Base-by-base conservation (phyloP, 2,888 invertebrate genomes). In the Nomada flava region DNA sequence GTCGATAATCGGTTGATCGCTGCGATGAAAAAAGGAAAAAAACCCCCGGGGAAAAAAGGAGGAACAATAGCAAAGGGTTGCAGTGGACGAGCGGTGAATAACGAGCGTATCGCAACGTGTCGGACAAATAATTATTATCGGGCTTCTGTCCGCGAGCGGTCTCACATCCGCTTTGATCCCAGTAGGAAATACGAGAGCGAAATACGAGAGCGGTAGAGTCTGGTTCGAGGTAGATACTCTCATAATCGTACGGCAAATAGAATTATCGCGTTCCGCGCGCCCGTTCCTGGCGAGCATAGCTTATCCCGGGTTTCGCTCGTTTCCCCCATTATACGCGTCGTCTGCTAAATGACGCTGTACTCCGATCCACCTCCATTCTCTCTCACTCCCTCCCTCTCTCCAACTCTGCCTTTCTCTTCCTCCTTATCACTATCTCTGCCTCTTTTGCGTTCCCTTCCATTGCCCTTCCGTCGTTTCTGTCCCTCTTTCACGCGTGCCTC, bases 221-320 rank as follows among this genome's bases (percentile, higher is more conserved):
- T 93, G 93, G 91, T 89, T 85, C 89, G 91, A 90, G 89, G 90
- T 88, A 91, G 92, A 93, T 93, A 93, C 92, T 93, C 92, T 93
- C 92, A 92, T 93, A 93, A 93, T 93, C 93, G 93, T 89, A 90
- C 85, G 90, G 90, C 90, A 92, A 93, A 93, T 92, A 91, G 93
- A 93, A 93, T 93, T 92, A 93, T 92, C 92, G 89, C 91, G 89
- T 90, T 92, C 91, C 90, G 84, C 87, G 86, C 85, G 86, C 77
- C 84, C 82, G 82, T 79, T 79, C 71, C 86, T 73, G 80, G 65
- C 77, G 79, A 84, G 86, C 82, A 78, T 78, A 86, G 88, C 85
- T 88, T 88, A 86, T 88, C 83, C 85, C 85, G 85, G 85, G 88
- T 86, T 88, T 88, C 86, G 83, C 88, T 88, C 88, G 88, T 88